Base-by-base conservation (phyloP, 2,113 vertebrate species). In the Hypocryptadius cinnamomeus region DNA sequence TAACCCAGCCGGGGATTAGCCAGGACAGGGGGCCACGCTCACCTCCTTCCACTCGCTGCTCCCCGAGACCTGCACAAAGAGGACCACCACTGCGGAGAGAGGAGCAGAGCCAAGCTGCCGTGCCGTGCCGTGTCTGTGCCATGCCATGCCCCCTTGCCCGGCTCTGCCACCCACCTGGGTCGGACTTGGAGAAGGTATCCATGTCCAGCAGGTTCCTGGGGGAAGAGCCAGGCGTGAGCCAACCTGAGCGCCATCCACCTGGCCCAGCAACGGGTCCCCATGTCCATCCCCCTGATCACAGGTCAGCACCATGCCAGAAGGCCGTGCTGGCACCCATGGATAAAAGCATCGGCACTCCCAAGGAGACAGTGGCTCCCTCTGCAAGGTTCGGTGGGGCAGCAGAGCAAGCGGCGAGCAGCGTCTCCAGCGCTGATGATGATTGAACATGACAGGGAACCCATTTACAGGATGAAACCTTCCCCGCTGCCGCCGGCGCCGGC, bases 151-250 rank as follows among this genome's bases (percentile, higher is more conserved):
- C 42, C 19, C 79, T 64, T 64, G 30, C n/a, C 48, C 7, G 0
- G 17, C 15, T 69, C 65, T 1, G 11, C 57, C 72, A 97, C 97
- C 94, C 97, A 99, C 99, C 98, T 93, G 99, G 99, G 92, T 99
- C 99, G 37, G 99, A 99, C 89, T 99, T 99, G 70, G 99, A 99
- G 96, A 99, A 99, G 47, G 99, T 99, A 97, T 99, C 99, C 97
- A 99, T 98, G 92, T 99, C 98, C 95, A 99, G 97, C 87, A 99
- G 98, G 95, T 98, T 99, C 97, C 99, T 99, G 92, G 44, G 84
- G 92, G 70, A 85, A 30, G 90, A 94, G 44, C 44, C 39, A 56
- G 19, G 25, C 1, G 1, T 92, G 22, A 95, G 82, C 39, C 22
- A 61, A 48, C 21, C 20, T 31, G 15, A 39, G 31, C 51, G 40